These are phyloP conservation scores for Drosophila anomelani DNA, from an alignment of 2,888 invertebrate species.

Conservation along the genomic window DNA sequence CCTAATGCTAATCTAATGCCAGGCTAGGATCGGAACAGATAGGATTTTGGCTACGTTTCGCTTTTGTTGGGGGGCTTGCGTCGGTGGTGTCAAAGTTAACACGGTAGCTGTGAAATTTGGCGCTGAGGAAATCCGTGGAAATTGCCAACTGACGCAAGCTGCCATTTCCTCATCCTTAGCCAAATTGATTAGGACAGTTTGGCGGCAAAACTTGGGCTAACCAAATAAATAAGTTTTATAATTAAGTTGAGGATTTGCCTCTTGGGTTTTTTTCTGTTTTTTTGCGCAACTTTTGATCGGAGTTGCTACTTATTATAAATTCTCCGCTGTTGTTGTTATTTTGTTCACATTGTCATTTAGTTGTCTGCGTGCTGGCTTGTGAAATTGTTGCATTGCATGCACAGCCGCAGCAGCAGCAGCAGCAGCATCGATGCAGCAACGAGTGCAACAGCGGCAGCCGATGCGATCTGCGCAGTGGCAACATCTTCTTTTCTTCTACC, in stretches of 20 bases:
- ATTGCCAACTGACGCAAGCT: constrained; percentile 54
- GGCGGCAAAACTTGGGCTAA: constrained; percentile 41
- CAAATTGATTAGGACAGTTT: constrained; percentile 78
- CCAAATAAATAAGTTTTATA: constrained; percentile 76
- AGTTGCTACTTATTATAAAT: constrained; percentile 68
- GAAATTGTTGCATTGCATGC: constrained; percentile 79
- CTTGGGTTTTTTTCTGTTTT: constrained; percentile 10
- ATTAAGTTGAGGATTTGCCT: constrained; percentile 65
- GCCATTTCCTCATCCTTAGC: constrained; percentile 75
- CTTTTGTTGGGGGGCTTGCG: constrained; percentile 37
- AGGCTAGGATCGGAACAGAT: constrained; percentile 29
- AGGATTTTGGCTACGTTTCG: constrained; percentile 8
- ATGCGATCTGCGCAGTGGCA: constrained; percentile 62
- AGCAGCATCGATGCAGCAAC: constrained; percentile 38
- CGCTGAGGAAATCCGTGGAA: constrained; percentile 74
- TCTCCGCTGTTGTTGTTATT: constrained; percentile 49
- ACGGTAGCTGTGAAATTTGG: constrained; percentile 75
- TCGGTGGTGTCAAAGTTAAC: constrained; percentile 76
- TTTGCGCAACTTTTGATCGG: constrained; percentile 60
- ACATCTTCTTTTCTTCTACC: constrained; percentile 76
- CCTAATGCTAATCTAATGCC: constrained; percentile 57
- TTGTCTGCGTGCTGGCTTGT: constrained; percentile 78
- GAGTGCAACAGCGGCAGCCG: constrained; percentile 47
- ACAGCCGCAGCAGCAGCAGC: constrained; percentile 46
- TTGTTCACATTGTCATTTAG: constrained; percentile 78